Evolutionary conservation across 2,113 vertebrate genomes (phyloP).

Genomic region (Odocoileus virginianus): DNA sequence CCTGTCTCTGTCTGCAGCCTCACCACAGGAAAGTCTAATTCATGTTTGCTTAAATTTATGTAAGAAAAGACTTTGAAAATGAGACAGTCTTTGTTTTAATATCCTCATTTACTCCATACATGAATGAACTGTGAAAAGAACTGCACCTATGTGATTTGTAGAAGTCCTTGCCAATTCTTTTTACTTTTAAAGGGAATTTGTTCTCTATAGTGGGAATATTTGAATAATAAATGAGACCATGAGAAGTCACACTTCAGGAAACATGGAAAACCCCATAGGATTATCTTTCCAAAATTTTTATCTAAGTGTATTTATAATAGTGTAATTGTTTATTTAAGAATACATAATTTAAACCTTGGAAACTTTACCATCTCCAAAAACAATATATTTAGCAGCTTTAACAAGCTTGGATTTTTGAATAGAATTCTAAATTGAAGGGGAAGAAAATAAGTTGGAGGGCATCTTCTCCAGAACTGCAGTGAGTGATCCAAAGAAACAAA

Average conservation of each 20-base stretch:
- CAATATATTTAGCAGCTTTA: neutral
- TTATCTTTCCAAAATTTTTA: neutral
- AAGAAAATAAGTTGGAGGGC: neutral
- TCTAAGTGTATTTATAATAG: neutral
- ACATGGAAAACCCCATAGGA: neutral
- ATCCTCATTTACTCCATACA: conserved; percentile 54
- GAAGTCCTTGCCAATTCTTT: neutral
- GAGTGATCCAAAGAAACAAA: neutral
- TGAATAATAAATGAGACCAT: conserved; percentile 26
- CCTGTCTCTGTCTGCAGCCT: conserved; percentile 42
- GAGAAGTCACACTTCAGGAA: conserved; percentile 16
- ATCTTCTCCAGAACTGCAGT: neutral
- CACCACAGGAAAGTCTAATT: conserved; percentile 53
- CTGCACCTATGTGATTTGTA: conserved; percentile 46
- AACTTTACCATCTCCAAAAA: neutral
- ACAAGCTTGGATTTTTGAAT: neutral
- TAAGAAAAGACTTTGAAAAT: conserved; percentile 61
- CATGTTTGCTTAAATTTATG: conserved; percentile 61
- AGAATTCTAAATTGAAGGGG: neutral
- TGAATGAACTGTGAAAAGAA: conserved; percentile 38
- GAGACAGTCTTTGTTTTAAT: conserved; percentile 40
- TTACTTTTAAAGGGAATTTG: conserved; percentile 25
- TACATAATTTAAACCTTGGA: neutral
- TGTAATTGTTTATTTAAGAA: conserved; percentile 20
- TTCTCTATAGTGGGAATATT: neutral